Conservation (phyloP, 2,797 vertebrate genomes). For the Lithobates sylvaticus region DNA sequence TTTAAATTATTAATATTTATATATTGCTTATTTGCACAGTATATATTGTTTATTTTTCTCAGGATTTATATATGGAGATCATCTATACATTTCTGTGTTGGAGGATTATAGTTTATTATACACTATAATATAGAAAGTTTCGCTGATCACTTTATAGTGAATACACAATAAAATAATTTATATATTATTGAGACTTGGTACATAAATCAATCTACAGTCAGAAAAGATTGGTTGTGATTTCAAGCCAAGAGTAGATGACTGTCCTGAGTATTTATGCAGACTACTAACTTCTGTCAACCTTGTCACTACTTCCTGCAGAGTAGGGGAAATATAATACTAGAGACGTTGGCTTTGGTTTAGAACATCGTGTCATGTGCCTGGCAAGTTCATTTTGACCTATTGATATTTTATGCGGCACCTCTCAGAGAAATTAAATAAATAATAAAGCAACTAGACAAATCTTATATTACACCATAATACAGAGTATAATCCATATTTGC, state of each 20-base stretch:
- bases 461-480: not conserved
- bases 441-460: too few relatives aligned
- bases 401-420: conserved; percentile 2
- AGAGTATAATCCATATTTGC: not conserved
- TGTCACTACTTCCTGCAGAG: conserved; percentile 41
- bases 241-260: conserved; percentile 38
- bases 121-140: too few relatives aligned
- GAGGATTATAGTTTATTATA: too few relatives aligned
- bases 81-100: too few relatives aligned
- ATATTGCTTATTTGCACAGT: too few relatives aligned
- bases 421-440: not conserved
- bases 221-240: not conserved
- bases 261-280: conserved; percentile 22
- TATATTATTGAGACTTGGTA: not conserved
- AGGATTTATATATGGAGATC: too few relatives aligned
- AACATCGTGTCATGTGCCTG: not conserved
- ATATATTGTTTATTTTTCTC: too few relatives aligned
- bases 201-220: not conserved
- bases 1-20: too few relatives aligned
- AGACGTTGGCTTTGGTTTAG: conserved; percentile 24
- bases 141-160: too few relatives aligned
- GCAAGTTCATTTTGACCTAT: conserved; percentile 24
- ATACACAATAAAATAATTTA: not conserved
- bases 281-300: conserved; percentile 12
- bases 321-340: conserved; percentile 49